A percentile compares a stretch with the other conserved stretches of the same genome.
Conservation (phyloP, 2,888 invertebrate species). For the Ormyrus thymus region DNA sequence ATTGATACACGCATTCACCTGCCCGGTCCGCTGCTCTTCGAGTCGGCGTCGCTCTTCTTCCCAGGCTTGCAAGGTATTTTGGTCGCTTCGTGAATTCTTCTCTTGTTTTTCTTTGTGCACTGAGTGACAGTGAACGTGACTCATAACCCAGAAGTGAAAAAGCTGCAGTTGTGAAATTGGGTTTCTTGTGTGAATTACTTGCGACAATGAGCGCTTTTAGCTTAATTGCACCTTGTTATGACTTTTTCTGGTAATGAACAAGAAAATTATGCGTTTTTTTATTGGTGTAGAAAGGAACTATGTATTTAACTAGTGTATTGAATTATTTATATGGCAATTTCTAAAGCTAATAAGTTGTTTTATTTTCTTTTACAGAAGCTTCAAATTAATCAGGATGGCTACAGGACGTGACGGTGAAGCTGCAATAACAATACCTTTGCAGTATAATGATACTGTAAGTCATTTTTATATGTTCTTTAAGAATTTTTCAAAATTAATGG, state of each 20-base stretch:
- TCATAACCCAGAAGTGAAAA: not conserved
- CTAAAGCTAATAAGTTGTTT: too few species aligned
- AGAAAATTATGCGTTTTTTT: too few species aligned
- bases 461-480: not conserved
- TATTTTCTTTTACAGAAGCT: slow-evolving; percentile 61
- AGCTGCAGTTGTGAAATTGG: not conserved
- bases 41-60: too few species aligned
- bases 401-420: slow-evolving; percentile 69
- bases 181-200: too few species aligned
- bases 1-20: not conserved
- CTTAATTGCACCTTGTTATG: too few species aligned
- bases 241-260: too few species aligned
- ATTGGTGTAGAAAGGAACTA: too few species aligned
- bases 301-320: too few species aligned
- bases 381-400: slow-evolving; percentile 70
- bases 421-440: slow-evolving; percentile 70
- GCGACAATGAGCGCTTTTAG: too few species aligned
- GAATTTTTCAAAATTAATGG: not conserved
- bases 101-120: not conserved
- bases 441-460: slow-evolving; percentile 71
- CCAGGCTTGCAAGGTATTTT: too few species aligned
- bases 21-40: not conserved
- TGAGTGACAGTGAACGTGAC: not conserved
- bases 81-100: too few species aligned
- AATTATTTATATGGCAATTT: too few species aligned